A percentile compares a stretch with the other conserved stretches of the same genome.
Evolutionary conservation across 2,888 invertebrate genomes (phyloP).

Genomic region (Odontothrips loti): DNA sequence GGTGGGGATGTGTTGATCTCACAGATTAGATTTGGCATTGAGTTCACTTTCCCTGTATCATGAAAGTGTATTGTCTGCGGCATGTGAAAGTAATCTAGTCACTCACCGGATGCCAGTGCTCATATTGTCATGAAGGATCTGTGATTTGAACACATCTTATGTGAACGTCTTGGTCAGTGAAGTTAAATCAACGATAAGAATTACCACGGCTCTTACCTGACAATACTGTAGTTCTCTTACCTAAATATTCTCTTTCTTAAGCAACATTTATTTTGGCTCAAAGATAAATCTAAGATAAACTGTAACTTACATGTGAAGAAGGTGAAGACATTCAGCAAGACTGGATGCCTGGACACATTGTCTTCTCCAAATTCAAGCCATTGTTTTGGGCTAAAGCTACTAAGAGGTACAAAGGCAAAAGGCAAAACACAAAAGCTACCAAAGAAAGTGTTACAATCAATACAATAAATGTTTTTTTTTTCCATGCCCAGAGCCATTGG

Average conservation of each 20-base stretch:
- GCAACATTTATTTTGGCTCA: conserved; percentile 22
- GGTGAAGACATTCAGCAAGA: not conserved
- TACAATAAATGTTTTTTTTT: not conserved
- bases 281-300: not conserved
- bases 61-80: not conserved
- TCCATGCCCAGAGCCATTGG: not conserved
- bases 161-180: not conserved
- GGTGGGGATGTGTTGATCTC: conserved; percentile 4
- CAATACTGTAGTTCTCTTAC: conserved; percentile 13
- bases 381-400: not conserved
- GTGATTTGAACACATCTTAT: conserved; percentile 8
- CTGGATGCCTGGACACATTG: not conserved
- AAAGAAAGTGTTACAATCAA: too few relatives aligned
- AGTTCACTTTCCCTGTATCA: not conserved
- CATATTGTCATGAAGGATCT: not conserved
- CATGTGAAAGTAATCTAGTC: conserved; percentile 10
- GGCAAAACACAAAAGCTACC: too few relatives aligned
- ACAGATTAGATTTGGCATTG: not conserved
- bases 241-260: conserved; percentile 15
- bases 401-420: not conserved
- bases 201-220: conserved; percentile 1
- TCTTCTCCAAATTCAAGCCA: not conserved
- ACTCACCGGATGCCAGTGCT: not conserved
- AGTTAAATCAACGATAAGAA: not conserved
- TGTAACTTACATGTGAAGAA: not conserved